A percentile compares a stretch with the other conserved stretches of the same genome.
phyloP scores from a whole-genome alignment of 2,888 invertebrate genomes.

The Mimumesa dahlbomi region DNA sequence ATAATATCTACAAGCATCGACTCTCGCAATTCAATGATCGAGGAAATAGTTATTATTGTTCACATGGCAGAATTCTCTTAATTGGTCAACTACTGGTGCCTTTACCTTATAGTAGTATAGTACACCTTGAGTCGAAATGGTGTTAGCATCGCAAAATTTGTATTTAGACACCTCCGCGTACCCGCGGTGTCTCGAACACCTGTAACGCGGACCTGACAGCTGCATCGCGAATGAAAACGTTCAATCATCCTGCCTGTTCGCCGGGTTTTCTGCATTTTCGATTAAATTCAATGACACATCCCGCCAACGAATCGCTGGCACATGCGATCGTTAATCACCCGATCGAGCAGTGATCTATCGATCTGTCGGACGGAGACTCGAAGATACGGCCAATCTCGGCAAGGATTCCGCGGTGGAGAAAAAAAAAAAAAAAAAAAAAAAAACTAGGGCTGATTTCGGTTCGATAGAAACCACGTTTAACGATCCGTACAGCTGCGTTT shows the following conservation, averaged over 20 bases:
- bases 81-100: too few species aligned
- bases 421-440: too few species aligned
- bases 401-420: conserved; percentile 33
- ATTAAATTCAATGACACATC: conserved; percentile 56
- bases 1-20: too few species aligned
- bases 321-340: conserved; percentile 71
- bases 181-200: conserved; percentile 16
- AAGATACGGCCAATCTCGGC: conserved; percentile 19
- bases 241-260: not conserved
- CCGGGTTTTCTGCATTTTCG: conserved; percentile 2
- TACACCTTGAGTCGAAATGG: conserved; percentile 4
- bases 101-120: too few species aligned
- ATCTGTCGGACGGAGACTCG: conserved; percentile 44
- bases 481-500: conserved; percentile 11
- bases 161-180: not conserved
- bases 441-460: conserved; percentile 1
- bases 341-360: conserved; percentile 48
- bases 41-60: too few species aligned
- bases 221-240: too few species aligned
- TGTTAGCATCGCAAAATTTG: conserved; percentile 34
- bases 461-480: conserved; percentile 21
- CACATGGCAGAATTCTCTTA: too few species aligned
- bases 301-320: conserved; percentile 64
- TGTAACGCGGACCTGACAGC: conserved; percentile 13
- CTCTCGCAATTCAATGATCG: too few species aligned